Percentiles rank a stretch among this genome's conserved stretches.
Evolutionary conservation across 2,113 vertebrate genomes (phyloP).

Genomic region (Macrotis lagotis): DNA sequence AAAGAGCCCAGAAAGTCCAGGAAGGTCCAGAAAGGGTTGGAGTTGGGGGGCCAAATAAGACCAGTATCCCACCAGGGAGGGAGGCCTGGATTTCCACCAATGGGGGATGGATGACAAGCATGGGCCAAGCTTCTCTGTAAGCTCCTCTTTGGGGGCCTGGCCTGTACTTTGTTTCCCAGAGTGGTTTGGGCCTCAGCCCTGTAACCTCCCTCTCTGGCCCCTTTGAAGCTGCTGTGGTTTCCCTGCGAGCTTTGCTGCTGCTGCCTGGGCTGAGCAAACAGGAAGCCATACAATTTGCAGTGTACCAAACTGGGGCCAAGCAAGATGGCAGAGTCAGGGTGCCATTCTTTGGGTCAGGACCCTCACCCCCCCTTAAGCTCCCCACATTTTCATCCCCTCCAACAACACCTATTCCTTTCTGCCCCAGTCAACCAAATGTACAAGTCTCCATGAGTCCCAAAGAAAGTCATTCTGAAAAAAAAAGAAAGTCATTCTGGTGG

Average conservation of each 20-base stretch:
- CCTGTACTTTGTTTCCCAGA: neutral
- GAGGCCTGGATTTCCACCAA: neutral
- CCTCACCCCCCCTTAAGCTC: neutral
- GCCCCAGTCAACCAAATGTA: neutral
- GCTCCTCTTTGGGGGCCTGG: neutral
- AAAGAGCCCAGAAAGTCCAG: neutral
- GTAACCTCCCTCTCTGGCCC: conserved; percentile 30
- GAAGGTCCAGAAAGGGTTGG: neutral
- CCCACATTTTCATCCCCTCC: neutral
- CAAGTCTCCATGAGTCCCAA: neutral
- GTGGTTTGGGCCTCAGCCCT: conserved; percentile 3
- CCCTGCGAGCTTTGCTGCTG: conserved; percentile 53
- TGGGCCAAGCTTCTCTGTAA: neutral
- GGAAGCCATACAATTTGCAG: conserved; percentile 69
- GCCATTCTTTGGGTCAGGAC: neutral
- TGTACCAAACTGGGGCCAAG: neutral
- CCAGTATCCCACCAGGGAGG: neutral
- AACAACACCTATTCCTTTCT: neutral
- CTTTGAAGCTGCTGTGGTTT: conserved; percentile 73
- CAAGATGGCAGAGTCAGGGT: neutral
- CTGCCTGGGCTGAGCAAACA: conserved; percentile 71
- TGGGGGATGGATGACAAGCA: neutral
- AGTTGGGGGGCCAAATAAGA: neutral
- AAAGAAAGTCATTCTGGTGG: neutral
- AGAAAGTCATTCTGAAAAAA: neutral